phyloP scores from a whole-genome alignment of 2,888 invertebrate genomes.

The Amiota minor region DNA sequence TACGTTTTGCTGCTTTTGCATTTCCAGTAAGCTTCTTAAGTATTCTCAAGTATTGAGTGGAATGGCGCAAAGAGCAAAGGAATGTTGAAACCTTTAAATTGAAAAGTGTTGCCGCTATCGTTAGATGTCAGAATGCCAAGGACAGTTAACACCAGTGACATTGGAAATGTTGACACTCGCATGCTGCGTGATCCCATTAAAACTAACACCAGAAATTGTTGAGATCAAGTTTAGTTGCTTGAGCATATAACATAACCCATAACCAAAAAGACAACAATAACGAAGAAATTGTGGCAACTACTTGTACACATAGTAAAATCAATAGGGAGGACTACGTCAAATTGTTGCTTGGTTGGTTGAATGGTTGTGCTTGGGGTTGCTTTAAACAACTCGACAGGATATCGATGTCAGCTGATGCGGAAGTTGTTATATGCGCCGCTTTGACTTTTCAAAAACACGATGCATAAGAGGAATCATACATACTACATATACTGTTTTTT shows the following conservation, averaged over 20 bases:
- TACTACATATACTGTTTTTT: too few species aligned
- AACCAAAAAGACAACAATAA: too few species aligned
- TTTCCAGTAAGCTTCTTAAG: conserved; percentile 22
- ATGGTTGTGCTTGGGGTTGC: neutral
- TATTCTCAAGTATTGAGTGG: conserved; percentile 7
- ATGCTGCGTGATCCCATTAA: conserved; percentile 15
- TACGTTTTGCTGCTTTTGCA: neutral
- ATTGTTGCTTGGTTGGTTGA: too few species aligned
- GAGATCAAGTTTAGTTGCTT: too few species aligned
- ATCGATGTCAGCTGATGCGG: conserved; percentile 12
- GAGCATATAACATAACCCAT: too few species aligned
- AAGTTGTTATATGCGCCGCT: conserved; percentile 2
- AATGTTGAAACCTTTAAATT: neutral
- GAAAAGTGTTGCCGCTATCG: conserved; percentile 4
- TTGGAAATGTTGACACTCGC: conserved; percentile 1
- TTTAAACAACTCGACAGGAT: neutral
- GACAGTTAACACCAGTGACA: neutral
- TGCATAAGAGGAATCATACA: too few species aligned
- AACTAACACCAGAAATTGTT: neutral
- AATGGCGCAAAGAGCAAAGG: too few species aligned
- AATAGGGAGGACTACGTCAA: too few species aligned
- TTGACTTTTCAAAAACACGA: neutral
- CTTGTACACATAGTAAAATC: neutral
- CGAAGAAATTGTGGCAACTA: too few species aligned
- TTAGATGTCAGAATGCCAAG: neutral